phyloP scores from a whole-genome alignment of 92 coral and sea anemone genomes.

The Palythoa caribaeorum region DNA sequence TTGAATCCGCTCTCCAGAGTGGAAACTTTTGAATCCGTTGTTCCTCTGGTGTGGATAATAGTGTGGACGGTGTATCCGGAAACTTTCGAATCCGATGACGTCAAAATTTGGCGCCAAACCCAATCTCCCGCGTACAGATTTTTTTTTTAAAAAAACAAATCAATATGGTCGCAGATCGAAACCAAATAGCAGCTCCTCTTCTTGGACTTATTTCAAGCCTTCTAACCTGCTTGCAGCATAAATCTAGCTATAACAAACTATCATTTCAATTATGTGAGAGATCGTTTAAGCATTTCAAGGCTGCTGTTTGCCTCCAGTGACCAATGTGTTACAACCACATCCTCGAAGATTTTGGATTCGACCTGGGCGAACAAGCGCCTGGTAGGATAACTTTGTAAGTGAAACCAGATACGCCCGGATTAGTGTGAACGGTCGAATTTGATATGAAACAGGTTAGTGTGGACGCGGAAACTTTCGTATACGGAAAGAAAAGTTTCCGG shows the following conservation, averaged over 20 bases:
- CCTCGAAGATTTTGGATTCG: slow-evolving; percentile 5
- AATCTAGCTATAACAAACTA: neutral
- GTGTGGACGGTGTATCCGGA: no score
- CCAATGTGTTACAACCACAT: slow-evolving; percentile 1
- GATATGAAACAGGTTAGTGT: no score
- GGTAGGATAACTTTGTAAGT: neutral
- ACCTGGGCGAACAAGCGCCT: slow-evolving; percentile 12
- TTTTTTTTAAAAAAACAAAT: neutral
- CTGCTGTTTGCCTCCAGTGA: slow-evolving; percentile 14
- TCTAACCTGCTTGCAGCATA: slow-evolving; percentile 16
- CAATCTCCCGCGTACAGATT: neutral
- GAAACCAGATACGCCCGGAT: no score
- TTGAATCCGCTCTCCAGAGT: no score
- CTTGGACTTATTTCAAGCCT: slow-evolving; percentile 15
- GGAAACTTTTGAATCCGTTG: no score
- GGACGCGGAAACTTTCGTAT: no score
- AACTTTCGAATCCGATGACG: no score
- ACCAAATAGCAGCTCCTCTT: neutral
- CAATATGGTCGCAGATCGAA: slow-evolving; percentile 16
- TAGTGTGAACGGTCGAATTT: no score
- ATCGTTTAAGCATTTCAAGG: slow-evolving; percentile 19
- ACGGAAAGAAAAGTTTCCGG: no score
- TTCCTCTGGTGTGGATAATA: no score
- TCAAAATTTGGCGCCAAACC: no score
- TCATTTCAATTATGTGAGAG: slow-evolving; percentile 11